phyloP scores from a whole-genome alignment of 2,888 invertebrate genomes.

The Nesidiocoris tenuis region DNA sequence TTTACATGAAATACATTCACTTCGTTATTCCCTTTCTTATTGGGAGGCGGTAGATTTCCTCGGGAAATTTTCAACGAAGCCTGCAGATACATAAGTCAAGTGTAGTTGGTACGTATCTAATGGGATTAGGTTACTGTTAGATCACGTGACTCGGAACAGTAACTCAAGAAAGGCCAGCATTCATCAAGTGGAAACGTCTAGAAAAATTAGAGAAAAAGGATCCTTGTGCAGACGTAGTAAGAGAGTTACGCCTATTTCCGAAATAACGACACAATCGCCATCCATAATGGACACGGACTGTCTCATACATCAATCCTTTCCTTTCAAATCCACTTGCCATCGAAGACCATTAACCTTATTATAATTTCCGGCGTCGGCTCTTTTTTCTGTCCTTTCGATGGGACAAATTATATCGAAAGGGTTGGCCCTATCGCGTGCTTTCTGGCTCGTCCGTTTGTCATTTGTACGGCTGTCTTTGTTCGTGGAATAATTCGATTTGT shows the following conservation, averaged over 20 bases:
- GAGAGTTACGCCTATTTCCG: neutral
- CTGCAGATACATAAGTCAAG: neutral
- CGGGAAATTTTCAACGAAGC: no score
- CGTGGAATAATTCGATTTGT: neutral
- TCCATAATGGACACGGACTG: conserved; percentile 16
- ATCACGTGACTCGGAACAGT: conserved; percentile 29
- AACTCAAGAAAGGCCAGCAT: conserved; percentile 36
- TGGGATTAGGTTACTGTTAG: conserved; percentile 39
- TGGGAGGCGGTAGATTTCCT: no score
- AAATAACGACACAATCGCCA: neutral
- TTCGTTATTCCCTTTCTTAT: no score
- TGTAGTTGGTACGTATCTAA: conserved; percentile 6
- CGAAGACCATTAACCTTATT: conserved; percentile 24
- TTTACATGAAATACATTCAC: no score
- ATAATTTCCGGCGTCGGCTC: conserved; percentile 17
- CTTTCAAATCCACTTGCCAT: conserved; percentile 23
- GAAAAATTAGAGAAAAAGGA: conserved; percentile 40
- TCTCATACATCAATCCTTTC: conserved; percentile 32
- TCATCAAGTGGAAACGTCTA: conserved; percentile 41
- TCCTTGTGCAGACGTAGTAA: neutral
- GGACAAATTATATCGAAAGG: conserved; percentile 29
- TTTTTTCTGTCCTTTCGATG: neutral
- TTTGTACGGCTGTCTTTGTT: neutral
- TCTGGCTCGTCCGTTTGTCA: neutral
- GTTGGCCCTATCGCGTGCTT: conserved; percentile 16